Evolutionary conservation across 2,113 vertebrate genomes (phyloP).

Genomic region (Strigops habroptila): DNA sequence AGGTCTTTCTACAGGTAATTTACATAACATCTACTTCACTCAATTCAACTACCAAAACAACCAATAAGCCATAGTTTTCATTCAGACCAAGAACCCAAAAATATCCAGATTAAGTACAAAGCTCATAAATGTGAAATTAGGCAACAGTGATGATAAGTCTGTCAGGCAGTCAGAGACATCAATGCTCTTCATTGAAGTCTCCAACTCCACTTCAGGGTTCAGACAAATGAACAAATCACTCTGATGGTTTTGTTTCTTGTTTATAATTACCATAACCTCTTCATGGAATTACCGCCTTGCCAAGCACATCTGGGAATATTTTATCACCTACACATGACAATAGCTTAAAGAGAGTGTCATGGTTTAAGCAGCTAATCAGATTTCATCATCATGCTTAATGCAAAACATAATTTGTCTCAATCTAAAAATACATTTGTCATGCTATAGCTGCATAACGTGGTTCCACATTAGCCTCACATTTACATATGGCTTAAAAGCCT

Average conservation of each 20-base stretch:
- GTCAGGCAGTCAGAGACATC: not conserved
- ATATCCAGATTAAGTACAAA: not conserved
- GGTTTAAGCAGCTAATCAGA: constrained; percentile 5
- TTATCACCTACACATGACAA: not conserved
- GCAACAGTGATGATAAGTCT: not conserved
- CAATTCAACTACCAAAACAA: not conserved
- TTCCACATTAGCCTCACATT: not conserved
- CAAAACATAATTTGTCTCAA: not conserved
- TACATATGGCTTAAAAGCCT: not conserved
- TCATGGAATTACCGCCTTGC: constrained; percentile 1
- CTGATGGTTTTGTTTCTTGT: not conserved
- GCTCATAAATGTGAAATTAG: not conserved
- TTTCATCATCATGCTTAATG: not conserved
- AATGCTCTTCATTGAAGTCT: not conserved
- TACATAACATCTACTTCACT: not conserved
- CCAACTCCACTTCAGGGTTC: not conserved
- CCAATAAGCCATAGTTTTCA: not conserved
- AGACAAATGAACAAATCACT: not conserved
- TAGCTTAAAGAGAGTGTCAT: not conserved
- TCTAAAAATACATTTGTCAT: not conserved
- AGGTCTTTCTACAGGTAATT: not conserved
- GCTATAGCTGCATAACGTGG: not conserved
- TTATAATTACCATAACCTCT: not conserved
- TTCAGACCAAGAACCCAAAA: not conserved
- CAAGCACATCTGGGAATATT: not conserved